Evolutionary conservation across 1,140 invertebrate species (phyloP), one percentile per base, ranked within the genome.

Genomic region (Euura lappo): DNA sequence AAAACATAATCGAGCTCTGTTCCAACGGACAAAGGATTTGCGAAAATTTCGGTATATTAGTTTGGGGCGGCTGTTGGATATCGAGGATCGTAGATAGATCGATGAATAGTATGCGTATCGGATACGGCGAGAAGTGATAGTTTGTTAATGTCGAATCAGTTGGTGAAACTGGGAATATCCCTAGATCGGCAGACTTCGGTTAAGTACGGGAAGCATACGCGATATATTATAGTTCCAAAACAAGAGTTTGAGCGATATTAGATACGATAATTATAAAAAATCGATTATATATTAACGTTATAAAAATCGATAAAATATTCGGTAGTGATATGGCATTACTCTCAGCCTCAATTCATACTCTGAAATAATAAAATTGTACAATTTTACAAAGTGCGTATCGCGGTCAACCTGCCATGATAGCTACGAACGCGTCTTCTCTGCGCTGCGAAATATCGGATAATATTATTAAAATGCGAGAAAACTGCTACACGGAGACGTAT

Each of bases 341-440:
- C 28, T 28, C 28, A 28, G 28, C 28, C 28, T 11, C 13, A 46
- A 60, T 44, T 68, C 42, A 47, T 60, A 28, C 70, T 45, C 65
- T 64, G 68, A 78, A 77, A 74, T 76, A 42, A 68, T 68, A 44
- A 44, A 68, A 68, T 44, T 68, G 66, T 68, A 8, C 10, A 42
- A 28, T 68, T 68, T 68, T 68, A 74, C 71, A 68, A 75, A 74
- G 76, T 80, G 75, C 74, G 73, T 74, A 74, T 73, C 75, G 67
- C 66, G 77, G 76, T 79, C 75, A 74, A 73, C 78, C 82, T 83
- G 82, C 83, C 83, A 84, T 84, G 83, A 81, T 84, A 83, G 81
- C 78, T 81, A 78, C 75, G 78, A 84, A 77, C 82, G 82, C 82
- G 83, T 84, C 82, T 78, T 80, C 77, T 75, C 70, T 77, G 77